Evolutionary conservation across 2,797 vertebrate genomes (phyloP).

Genomic region (Smutsia gigantea): DNA sequence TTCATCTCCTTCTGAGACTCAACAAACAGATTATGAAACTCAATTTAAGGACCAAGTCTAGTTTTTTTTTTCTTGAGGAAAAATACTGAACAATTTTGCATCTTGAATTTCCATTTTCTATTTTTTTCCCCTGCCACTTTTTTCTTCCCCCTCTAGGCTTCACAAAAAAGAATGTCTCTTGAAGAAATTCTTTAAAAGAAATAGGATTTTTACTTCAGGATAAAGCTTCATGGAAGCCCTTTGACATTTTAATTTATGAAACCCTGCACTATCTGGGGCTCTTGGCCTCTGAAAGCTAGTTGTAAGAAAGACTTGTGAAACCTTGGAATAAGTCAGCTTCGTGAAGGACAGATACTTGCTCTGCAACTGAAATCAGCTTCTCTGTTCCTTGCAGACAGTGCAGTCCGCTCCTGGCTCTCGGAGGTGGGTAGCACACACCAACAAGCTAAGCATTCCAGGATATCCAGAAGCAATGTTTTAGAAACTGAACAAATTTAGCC

Average conservation of each 20-base stretch:
- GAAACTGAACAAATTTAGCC: background rate
- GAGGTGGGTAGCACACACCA: background rate
- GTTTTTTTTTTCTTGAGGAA: background rate
- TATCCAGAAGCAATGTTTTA: background rate
- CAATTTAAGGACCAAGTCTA: accelerated
- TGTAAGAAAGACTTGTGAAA: background rate
- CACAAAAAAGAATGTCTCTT: background rate
- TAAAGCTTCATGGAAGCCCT: background rate
- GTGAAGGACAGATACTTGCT: accelerated
- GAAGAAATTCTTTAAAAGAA: background rate
- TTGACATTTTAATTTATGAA: background rate
- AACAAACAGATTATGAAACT: background rate
- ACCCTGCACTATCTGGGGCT: accelerated
- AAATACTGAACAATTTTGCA: background rate
- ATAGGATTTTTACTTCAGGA: background rate
- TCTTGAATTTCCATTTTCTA: background rate
- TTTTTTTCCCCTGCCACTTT: background rate
- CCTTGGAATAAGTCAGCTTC: background rate
- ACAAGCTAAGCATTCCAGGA: background rate
- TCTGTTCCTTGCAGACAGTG: background rate
- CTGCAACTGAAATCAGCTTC: background rate
- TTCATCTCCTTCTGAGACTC: background rate
- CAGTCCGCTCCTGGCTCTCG: background rate
- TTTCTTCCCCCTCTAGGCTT: background rate
- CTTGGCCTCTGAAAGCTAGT: background rate